phyloP scores from a whole-genome alignment of 1,140 invertebrate species.

The Tribolium castaneum region DNA sequence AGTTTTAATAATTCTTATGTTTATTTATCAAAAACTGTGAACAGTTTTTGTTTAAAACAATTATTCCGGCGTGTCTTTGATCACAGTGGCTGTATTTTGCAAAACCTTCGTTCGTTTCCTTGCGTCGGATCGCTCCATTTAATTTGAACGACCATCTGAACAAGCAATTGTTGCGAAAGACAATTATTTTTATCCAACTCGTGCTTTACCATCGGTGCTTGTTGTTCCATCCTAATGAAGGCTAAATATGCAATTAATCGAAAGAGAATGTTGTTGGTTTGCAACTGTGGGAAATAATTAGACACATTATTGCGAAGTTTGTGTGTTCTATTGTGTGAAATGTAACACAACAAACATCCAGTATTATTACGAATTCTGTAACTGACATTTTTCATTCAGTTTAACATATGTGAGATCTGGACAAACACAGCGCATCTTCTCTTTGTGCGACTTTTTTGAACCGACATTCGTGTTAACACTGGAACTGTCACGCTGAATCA shows the following conservation, averaged over 20 bases:
- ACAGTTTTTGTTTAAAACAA: background rate
- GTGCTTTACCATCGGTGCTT: background rate
- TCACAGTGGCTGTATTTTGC: background rate
- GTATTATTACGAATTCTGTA: slow-evolving; percentile 39
- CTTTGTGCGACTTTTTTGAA: slow-evolving; percentile 51
- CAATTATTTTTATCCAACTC: slow-evolving; percentile 13
- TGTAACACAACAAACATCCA: slow-evolving; percentile 23
- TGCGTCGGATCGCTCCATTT: background rate
- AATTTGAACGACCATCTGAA: background rate
- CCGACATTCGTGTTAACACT: slow-evolving; percentile 53
- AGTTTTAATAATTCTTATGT: background rate
- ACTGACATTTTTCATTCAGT: slow-evolving; percentile 49
- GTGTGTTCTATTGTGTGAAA: slow-evolving; percentile 7
- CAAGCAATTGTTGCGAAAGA: background rate
- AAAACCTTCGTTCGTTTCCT: background rate
- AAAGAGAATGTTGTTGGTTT: background rate
- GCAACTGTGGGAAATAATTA: slow-evolving; percentile 19
- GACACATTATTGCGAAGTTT: background rate
- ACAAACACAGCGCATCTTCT: slow-evolving; percentile 50
- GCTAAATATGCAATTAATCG: slow-evolving; percentile 25
- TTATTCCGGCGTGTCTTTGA: background rate
- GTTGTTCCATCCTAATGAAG: background rate
- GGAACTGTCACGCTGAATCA: slow-evolving; percentile 50
- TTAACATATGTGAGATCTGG: slow-evolving; percentile 48
- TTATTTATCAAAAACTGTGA: too few species aligned